Conservation (phyloP, 2,797 vertebrate species). For the Lutjanus argentimaculatus region DNA sequence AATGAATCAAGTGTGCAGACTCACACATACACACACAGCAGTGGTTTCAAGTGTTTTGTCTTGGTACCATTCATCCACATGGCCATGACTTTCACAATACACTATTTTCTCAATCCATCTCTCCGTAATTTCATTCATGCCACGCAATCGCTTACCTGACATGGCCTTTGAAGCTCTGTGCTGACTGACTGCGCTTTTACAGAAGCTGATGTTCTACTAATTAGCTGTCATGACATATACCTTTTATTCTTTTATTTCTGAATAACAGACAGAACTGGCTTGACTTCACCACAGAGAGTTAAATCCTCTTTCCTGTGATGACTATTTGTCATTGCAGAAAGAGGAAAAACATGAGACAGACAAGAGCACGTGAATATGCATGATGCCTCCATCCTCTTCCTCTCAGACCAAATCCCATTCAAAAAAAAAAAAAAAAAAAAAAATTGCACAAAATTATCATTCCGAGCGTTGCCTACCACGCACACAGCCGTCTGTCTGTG, state of each 20-base stretch:
- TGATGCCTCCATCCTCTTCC: constrained; percentile 26
- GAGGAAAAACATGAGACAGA: constrained; percentile 32
- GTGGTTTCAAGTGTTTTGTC: constrained; percentile 32
- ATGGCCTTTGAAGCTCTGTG: constrained; percentile 26
- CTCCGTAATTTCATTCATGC: constrained; percentile 39
- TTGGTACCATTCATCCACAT: constrained; percentile 42
- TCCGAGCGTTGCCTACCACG: constrained; percentile 63
- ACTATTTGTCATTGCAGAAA: constrained; percentile 18
- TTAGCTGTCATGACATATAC: not conserved
- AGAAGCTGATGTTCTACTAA: not conserved
- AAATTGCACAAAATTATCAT: constrained; percentile 18
- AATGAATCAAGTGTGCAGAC: constrained; percentile 58
- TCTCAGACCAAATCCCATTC: not conserved
- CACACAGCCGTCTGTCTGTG: constrained; percentile 58
- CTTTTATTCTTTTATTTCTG: not conserved
- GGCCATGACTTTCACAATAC: constrained; percentile 27
- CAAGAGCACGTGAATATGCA: constrained; percentile 34
- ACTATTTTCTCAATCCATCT: constrained; percentile 1
- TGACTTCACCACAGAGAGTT: not conserved
- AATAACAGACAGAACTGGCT: not conserved
- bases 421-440: not conserved
- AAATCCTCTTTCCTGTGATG: constrained; percentile 6
- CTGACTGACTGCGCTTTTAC: constrained; percentile 9
- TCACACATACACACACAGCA: constrained; percentile 12
- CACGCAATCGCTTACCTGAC: constrained; percentile 28